Evolutionary conservation across 2,113 vertebrate species (phyloP), one percentile per base, ranked within the genome.

Genomic region (Chiloscyllium plagiosum): DNA sequence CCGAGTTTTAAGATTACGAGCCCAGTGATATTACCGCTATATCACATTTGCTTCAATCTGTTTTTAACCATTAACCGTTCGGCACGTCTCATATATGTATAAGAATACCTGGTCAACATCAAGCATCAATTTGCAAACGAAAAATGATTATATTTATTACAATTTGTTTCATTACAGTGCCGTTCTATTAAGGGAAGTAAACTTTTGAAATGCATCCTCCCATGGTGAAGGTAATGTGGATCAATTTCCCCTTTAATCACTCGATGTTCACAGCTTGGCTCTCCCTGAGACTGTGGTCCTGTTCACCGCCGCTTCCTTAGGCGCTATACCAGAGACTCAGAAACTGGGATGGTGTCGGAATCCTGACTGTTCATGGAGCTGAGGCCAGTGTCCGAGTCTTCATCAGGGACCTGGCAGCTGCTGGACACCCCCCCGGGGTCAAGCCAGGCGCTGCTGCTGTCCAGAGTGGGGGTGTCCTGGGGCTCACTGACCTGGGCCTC

Each of bases 341-440:
- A 98, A 87, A 99, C 98, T 0, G 98, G 97, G 89, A 97, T 83
- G 13, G 33, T 98, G 97, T 99, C 99, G 8, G 99, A 99, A 97
- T 99, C 99, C 97, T 99, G 99, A 96, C 99, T 99, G 97, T 99
- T 98, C 98, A 99, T 98, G 72, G 99, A 99, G 96, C 99, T 99
- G 96, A 99, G 97, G 17, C 99, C 99, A 0, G 99, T 99, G 96
- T 99, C 99, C 42, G 99, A 99, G 96, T 99, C 99, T n/a, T 68
- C 66, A 4, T 98, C 98, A 94, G 98, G 98, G 65, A 96, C 97
- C 7, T 97, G 97, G 26, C 98, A 97, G 90, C 96, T 97, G 97
- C 98, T 98, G 52, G 97, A 97, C 96, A 98, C 97, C 42, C 97
- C 98, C 69, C 98, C 97, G 93, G 98, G 98, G 97, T 98, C 98